Percentiles rank a stretch among this genome's conserved stretches.
These are phyloP conservation scores for Xiphophorus birchmanni DNA, from an alignment of 2,797 vertebrate species.

Conservation along the genomic window DNA sequence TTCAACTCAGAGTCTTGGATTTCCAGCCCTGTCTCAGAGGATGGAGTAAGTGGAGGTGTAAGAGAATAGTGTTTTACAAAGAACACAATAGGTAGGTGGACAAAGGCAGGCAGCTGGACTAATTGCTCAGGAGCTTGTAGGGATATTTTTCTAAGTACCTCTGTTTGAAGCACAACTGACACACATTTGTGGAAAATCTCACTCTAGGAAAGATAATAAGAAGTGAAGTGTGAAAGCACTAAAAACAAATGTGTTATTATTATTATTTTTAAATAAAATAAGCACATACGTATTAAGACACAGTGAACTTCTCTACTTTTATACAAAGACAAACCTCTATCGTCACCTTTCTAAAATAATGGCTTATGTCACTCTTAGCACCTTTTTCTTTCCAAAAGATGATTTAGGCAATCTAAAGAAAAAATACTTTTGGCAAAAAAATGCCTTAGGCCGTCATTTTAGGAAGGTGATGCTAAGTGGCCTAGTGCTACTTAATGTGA, in stretches of 20 bases:
- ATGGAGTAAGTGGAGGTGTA: slow-evolving; percentile 74
- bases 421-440: too few species aligned
- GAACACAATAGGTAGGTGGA: slow-evolving; percentile 77
- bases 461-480: too few species aligned
- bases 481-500: background rate
- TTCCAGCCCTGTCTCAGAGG: slow-evolving; percentile 74
- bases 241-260: too few species aligned
- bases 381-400: too few species aligned
- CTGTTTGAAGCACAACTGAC: slow-evolving; percentile 66
- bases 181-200: slow-evolving; percentile 35
- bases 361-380: too few species aligned
- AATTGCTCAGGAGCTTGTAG: slow-evolving; percentile 74
- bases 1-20: slow-evolving; percentile 74
- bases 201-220: slow-evolving; percentile 31
- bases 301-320: background rate
- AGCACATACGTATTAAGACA: background rate
- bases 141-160: slow-evolving; percentile 72
- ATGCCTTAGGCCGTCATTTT: too few species aligned
- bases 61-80: slow-evolving; percentile 72
- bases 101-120: slow-evolving; percentile 73
- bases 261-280: too few species aligned
- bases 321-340: background rate
- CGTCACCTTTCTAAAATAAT: too few species aligned
- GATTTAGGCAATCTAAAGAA: too few species aligned
- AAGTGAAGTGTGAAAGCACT: background rate